Evolutionary conservation across 1,140 invertebrate genomes (phyloP).

Genomic region (Tetragonula clypearis): DNA sequence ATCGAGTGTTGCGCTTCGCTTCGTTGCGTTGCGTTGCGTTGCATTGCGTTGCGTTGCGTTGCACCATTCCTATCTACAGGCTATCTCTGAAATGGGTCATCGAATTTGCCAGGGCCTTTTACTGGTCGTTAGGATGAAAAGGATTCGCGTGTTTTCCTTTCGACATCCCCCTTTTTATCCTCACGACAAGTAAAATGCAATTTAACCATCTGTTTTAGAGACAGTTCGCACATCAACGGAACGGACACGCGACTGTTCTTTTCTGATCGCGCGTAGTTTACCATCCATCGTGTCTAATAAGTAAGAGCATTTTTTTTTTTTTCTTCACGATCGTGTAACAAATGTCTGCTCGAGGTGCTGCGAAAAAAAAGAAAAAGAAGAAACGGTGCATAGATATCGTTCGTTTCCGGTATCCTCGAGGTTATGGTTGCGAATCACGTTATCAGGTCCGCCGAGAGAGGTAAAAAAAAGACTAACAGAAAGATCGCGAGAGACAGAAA

Average conservation of each 20-base stretch:
- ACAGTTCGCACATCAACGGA: not conserved
- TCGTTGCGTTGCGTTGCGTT: not conserved
- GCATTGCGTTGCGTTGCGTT: not conserved
- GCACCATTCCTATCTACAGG: not conserved
- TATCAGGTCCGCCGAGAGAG: not conserved
- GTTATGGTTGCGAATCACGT: slow-evolving; percentile 50
- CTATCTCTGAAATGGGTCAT: not conserved
- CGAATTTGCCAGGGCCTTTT: not conserved
- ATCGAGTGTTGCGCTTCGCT: slow-evolving; percentile 12
- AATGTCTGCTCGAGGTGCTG: not conserved
- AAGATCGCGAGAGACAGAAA: not conserved
- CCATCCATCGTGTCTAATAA: not conserved
- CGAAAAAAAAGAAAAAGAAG: not conserved
- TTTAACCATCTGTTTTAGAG: not conserved
- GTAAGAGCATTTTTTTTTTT: not conserved
- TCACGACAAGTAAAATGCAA: not conserved
- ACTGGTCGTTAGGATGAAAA: not conserved
- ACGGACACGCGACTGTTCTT: not conserved
- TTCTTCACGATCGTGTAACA: not conserved
- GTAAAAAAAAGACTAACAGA: not conserved
- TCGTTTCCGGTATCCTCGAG: not conserved
- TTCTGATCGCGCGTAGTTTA: not conserved
- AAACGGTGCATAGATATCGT: not conserved
- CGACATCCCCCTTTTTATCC: not conserved
- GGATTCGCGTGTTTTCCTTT: not conserved